Evolutionary conservation across 2,888 invertebrate species (phyloP), one percentile per base, ranked within the genome.

Genomic region (Nomada fabriciana): DNA sequence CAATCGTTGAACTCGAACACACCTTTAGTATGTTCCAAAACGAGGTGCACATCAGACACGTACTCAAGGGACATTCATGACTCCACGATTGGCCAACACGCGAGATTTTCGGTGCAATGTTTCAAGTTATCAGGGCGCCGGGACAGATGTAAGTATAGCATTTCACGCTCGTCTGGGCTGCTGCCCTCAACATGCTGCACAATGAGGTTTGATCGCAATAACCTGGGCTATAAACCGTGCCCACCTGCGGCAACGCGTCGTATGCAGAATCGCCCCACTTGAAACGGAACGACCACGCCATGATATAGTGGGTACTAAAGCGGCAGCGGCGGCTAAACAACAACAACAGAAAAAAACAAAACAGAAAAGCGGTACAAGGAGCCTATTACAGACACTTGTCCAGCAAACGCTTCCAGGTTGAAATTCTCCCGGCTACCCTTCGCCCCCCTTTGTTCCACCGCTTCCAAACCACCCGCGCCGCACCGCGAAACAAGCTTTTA

Each of bases 151-250:
- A 70, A 70, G 70, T 77, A 59, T 71, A 71, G 71, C 70, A 65
- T 61, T 43, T 67, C 29, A 20, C 36, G 23, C 53, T 29, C 50
- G 25, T 13, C 11, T 53, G 57, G 23, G 10, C 57, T 55, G 75
- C 57, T 64, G 60, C 69, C 69, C 80, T 77, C 79, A 80, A 81
- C 75, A 77, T 70, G 53, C 73, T 59, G 65, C 68, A 76, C 86
- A 84, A 86, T 87, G 83, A 89, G 82, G 73, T 84, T 87, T 89
- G 89, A 89, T 89, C 86, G 75, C 84, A 86, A 89, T 85, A 89
- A 89, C 75, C 76, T 43, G 69, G 60, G 74, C 67, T 82, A 83
- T 89, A 87, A 89, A 89, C 80, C 82, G 75, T 68, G 73, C 61
- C 84, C 77, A 88, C 81, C 80, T 84, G 83, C 79, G 74, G 86